Evolutionary conservation across 2,113 vertebrate species (phyloP), one percentile per base, ranked within the genome.

Genomic region (Merops nubicus): DNA sequence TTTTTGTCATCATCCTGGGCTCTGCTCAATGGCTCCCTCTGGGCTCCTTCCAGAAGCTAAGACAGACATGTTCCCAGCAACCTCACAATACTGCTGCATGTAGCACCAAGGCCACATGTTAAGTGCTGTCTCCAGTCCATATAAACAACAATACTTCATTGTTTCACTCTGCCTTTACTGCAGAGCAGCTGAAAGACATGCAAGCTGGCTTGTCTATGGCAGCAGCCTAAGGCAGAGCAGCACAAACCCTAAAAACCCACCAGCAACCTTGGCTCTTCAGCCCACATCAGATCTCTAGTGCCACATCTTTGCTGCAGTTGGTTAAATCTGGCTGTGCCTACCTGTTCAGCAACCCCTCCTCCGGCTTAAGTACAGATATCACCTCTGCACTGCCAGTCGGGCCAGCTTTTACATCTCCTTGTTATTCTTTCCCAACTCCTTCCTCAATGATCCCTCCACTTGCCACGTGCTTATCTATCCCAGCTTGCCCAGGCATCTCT

Each of bases 401-500:
- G 78, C 36, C 2, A 21, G 80, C 53, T 89, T 79, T 82, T 64
- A 73, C 48, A 33, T 72, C 77, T 86, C 51, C 60, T 82, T 84
- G 25, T 42, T 88, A 29, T 57, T 81, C 68, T 33, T 86, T 51
- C 53, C 42, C 3, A 0, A 43, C 81, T 95, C 89, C 51, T 67
- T 84, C 68, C 47, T 54, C 5, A 4, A 76, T 83, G 69, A 73
- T 89, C 87, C 64, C 73, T 43, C 81, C 82, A 70, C 48, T 65
- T 15, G 47, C 47, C 79, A 80, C 11, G 2, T 3, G 25, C 43
- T 96, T 94, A 94, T 62, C 85, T 88, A 90, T 81, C 81, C 67
- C 67, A 94, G 88, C 91, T 88, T 86, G 79, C 53, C 53, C 82
- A 90, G 75, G 50, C 83, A 80, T 45, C 85, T 95, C 83, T 74